Percentiles rank a stretch among this genome's conserved stretches.
Evolutionary conservation across 2,113 vertebrate species (phyloP).

Genomic region (Argyrosomus japonicus): DNA sequence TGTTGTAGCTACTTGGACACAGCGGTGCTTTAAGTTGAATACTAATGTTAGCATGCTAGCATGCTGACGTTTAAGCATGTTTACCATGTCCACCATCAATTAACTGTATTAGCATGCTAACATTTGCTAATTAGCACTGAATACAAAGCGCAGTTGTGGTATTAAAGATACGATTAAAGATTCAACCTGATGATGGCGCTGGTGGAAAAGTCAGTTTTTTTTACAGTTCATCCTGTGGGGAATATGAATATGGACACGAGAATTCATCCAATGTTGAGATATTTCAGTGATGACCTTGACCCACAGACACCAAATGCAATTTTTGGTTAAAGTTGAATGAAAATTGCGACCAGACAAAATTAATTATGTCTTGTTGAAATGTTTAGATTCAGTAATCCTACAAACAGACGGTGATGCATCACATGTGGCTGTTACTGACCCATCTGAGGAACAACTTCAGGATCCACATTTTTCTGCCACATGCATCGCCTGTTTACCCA

Average conservation of each 20-base stretch:
- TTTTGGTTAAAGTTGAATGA: background rate
- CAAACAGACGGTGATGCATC: background rate
- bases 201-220: too few relatives aligned
- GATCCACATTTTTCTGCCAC: background rate
- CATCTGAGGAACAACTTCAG: background rate
- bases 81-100: background rate
- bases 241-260: too few relatives aligned
- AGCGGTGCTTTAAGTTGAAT: background rate
- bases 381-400: background rate
- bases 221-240: too few relatives aligned
- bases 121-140: too few relatives aligned
- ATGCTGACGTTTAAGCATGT: background rate
- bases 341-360: too few relatives aligned
- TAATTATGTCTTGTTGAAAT: background rate
- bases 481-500: slow-evolving; percentile 12
- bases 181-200: too few relatives aligned
- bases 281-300: too few relatives aligned
- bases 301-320: background rate
- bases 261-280: too few relatives aligned
- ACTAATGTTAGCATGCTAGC: background rate
- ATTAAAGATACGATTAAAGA: too few relatives aligned
- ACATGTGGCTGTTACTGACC: background rate
- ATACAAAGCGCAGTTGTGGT: too few relatives aligned
- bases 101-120: too few relatives aligned
- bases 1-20: too few relatives aligned